phyloP scores from a whole-genome alignment of 2,113 vertebrate genomes.

The Neolamprologus tretocephalus region DNA sequence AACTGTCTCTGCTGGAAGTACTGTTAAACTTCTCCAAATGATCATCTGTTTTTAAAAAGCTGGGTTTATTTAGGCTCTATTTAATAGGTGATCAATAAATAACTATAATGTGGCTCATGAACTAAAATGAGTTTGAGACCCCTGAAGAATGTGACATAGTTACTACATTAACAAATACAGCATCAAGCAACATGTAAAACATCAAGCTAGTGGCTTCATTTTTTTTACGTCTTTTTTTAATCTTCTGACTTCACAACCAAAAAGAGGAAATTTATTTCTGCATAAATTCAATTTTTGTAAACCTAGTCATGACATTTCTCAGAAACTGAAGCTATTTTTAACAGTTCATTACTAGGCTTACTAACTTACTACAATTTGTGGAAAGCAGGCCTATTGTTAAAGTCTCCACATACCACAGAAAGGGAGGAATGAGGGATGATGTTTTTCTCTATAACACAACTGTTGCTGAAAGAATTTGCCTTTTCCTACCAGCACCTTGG shows the following conservation, averaged over 20 bases:
- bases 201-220: rapidly evolving
- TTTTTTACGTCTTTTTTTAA: neutral
- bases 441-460: rapidly evolving
- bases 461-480: neutral
- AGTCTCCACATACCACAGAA: rapidly evolving
- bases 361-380: neutral
- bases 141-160: neutral
- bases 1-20: neutral
- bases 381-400: neutral
- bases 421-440: neutral
- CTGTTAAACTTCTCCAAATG: neutral
- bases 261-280: neutral
- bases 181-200: neutral
- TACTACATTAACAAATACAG: neutral
- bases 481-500: neutral
- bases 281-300: neutral
- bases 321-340: neutral
- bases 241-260: neutral
- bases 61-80: neutral
- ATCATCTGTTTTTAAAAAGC: neutral
- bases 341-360: neutral
- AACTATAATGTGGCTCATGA: neutral
- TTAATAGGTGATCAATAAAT: neutral
- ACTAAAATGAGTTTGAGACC: neutral
- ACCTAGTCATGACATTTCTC: neutral